Percentiles rank a stretch among this genome's conserved stretches.
Evolutionary conservation across 2,113 vertebrate species (phyloP).

Genomic region (Arothron firmamentum): DNA sequence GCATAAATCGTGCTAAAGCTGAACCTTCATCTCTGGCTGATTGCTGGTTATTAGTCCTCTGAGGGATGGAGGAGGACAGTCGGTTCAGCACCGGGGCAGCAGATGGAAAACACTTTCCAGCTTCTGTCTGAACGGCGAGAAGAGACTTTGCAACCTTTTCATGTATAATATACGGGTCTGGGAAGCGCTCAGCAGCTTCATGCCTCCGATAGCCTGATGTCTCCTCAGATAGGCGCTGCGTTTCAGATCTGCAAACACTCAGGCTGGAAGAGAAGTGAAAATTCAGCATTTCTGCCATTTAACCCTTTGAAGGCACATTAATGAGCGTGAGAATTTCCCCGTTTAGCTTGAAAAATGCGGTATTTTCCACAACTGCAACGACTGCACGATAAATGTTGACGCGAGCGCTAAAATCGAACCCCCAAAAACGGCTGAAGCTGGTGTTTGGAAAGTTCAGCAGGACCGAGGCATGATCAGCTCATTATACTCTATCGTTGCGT

Average conservation of each 20-base stretch:
- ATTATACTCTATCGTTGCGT: too few relatives aligned
- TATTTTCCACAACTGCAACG: too few relatives aligned
- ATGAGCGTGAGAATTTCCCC: too few relatives aligned
- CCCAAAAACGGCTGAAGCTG: too few relatives aligned
- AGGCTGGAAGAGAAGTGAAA: not conserved
- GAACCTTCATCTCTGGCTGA: conserved; percentile 31
- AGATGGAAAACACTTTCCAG: not conserved
- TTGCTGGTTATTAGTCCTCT: conserved; percentile 24
- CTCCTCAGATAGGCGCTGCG: not conserved
- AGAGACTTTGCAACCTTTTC: conserved; percentile 23
- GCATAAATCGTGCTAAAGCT: conserved; percentile 23
- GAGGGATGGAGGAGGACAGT: too few relatives aligned
- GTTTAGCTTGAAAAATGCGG: too few relatives aligned
- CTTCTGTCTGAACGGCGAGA: conserved; percentile 13
- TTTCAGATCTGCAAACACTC: not conserved
- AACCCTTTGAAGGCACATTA: conserved; percentile 1
- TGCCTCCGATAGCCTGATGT: not conserved
- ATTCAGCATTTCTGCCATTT: conserved; percentile 16
- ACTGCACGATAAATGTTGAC: too few relatives aligned
- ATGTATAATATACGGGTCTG: conserved; percentile 20
- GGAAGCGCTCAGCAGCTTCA: not conserved
- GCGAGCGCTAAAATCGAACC: too few relatives aligned
- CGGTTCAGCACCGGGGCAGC: not conserved
- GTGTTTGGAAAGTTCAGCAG: too few relatives aligned
- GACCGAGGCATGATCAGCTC: too few relatives aligned